Conservation (phyloP, 2,888 invertebrate species). For the Chydorus sphaericus region DNA sequence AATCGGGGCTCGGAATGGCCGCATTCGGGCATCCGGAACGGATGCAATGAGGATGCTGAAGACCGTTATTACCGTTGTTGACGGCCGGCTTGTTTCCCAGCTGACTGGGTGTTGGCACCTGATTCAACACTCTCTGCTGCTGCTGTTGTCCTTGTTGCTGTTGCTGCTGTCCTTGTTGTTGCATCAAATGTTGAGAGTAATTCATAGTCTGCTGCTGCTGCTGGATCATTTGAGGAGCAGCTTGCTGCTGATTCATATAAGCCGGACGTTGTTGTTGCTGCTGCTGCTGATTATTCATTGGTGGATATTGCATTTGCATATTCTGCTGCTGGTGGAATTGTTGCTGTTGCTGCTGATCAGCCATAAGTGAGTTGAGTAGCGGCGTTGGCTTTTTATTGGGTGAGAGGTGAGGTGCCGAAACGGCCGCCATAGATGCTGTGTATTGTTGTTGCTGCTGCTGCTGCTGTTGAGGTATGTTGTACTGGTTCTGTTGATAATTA, state of each 20-base stretch:
- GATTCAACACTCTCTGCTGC: constrained; percentile 27
- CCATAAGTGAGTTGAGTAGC: constrained; percentile 32
- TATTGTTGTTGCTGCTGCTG: constrained; percentile 21
- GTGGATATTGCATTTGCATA: constrained; percentile 26
- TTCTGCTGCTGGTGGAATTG: constrained; percentile 27
- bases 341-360: constrained; percentile 31
- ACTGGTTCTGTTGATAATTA: constrained; percentile 12
- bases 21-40: constrained; percentile 81
- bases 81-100: constrained; percentile 19
- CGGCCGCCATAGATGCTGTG: constrained; percentile 2
- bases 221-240: constrained; percentile 30
- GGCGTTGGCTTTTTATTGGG: constrained; percentile 32
- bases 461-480: constrained; percentile 12
- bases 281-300: constrained; percentile 7
- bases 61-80: not conserved
- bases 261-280: constrained; percentile 4
- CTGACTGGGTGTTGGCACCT: constrained; percentile 24
- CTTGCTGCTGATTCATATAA: constrained; percentile 22
- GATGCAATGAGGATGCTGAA: constrained; percentile 42
- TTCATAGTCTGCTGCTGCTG: constrained; percentile 24
- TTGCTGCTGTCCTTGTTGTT: constrained; percentile 33
- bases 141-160: constrained; percentile 30
- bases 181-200: constrained; percentile 16
- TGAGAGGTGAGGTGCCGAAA: constrained; percentile 22
- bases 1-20: constrained; percentile 78